phyloP scores from a whole-genome alignment of 1,140 invertebrate genomes.

The Drosophila trapezifrons region DNA sequence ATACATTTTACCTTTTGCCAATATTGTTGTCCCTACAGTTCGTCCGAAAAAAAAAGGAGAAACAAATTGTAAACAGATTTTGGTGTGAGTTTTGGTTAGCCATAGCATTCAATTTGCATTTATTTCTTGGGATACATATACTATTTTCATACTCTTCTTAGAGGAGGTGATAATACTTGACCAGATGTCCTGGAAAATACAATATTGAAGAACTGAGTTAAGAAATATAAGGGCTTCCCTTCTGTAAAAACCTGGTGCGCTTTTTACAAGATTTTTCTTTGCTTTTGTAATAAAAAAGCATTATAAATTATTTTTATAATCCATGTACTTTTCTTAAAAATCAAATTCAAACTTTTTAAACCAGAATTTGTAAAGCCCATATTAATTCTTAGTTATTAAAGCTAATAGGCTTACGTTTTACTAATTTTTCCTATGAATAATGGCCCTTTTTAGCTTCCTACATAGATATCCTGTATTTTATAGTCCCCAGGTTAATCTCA shows the following conservation, averaged over 20 bases:
- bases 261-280: neutral
- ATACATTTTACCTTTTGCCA: slow-evolving; percentile 32
- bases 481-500: no score
- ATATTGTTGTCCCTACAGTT: slow-evolving; percentile 2
- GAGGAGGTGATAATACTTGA: neutral
- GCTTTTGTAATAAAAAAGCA: neutral
- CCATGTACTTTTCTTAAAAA: neutral
- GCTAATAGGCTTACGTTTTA: no score
- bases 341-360: no score
- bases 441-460: no score
- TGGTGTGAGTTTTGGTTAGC: slow-evolving; percentile 18
- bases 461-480: no score
- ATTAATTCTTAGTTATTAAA: no score
- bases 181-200: neutral
- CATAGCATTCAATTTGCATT: slow-evolving; percentile 42
- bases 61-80: slow-evolving; percentile 25
- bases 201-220: no score
- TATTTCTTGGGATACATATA: slow-evolving; percentile 31
- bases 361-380: no score
- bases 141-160: slow-evolving; percentile 28
- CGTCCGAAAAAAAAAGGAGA: slow-evolving; percentile 12
- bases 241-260: no score
- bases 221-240: no score
- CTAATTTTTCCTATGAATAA: no score
- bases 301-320: neutral